Percentiles rank a stretch among this genome's conserved stretches.
These are phyloP conservation scores for Anoplius nigerrimus DNA, from an alignment of 2,888 invertebrate genomes.

Conservation along the genomic window DNA sequence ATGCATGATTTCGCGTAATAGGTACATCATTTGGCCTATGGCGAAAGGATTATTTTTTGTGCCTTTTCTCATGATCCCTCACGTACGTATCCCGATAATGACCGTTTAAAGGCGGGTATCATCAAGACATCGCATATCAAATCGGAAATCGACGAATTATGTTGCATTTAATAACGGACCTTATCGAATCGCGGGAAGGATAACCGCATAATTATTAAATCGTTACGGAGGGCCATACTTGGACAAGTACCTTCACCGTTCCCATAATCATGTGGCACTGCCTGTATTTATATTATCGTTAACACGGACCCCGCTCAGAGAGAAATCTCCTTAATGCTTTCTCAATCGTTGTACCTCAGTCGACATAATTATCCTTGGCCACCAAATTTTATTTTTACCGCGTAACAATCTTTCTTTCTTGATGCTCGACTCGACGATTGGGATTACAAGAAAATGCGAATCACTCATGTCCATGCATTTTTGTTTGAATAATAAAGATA, in stretches of 20 bases:
- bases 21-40: too few species aligned
- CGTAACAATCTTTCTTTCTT: too few species aligned
- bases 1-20: too few species aligned
- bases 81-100: slow-evolving; percentile 28
- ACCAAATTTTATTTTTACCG: too few species aligned
- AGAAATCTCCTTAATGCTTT: too few species aligned
- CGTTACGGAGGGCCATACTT: slow-evolving; percentile 37
- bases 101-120: slow-evolving; percentile 23
- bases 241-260: slow-evolving; percentile 15
- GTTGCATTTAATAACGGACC: not conserved
- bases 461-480: too few species aligned
- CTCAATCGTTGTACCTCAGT: not conserved
- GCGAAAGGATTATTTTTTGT: too few species aligned
- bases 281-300: slow-evolving; percentile 41
- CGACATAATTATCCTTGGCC: not conserved
- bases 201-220: slow-evolving; percentile 46
- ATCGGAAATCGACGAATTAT: slow-evolving; percentile 39
- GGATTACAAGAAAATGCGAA: too few species aligned
- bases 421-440: too few species aligned
- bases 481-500: too few species aligned
- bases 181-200: slow-evolving; percentile 14
- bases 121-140: slow-evolving; percentile 29
- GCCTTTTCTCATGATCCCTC: too few species aligned
- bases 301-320: slow-evolving; percentile 8
- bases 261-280: slow-evolving; percentile 24